Evolutionary conservation across 2,888 invertebrate species (phyloP).

Genomic region (Scaptodrosophila latifasciaeformis): DNA sequence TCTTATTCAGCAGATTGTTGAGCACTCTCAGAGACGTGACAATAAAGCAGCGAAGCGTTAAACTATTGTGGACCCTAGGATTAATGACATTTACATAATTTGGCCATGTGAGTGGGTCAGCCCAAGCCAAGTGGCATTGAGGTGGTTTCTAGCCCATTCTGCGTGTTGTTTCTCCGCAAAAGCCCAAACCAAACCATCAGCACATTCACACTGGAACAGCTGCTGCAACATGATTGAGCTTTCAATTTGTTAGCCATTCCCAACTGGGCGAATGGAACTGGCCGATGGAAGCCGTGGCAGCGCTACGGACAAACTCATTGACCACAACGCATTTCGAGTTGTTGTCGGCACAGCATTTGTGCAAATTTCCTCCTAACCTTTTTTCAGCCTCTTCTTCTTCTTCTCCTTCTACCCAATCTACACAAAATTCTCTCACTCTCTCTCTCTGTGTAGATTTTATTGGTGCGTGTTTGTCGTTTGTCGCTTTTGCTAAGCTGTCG

Average conservation of each 20-base stretch:
- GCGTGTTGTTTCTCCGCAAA: not conserved
- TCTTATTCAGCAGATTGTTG: not conserved
- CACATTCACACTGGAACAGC: slow-evolving; percentile 40
- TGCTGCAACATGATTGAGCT: slow-evolving; percentile 69
- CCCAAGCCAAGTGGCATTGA: not conserved
- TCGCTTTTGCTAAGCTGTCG: slow-evolving; percentile 1
- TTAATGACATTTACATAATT: slow-evolving; percentile 71
- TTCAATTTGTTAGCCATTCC: slow-evolving; percentile 59
- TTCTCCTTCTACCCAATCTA: not conserved
- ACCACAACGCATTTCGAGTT: slow-evolving; percentile 1
- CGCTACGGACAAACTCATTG: not conserved
- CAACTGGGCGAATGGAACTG: no score
- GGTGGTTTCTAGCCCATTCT: no score
- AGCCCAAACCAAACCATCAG: not conserved
- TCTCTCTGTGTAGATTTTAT: not conserved
- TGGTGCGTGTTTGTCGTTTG: not conserved
- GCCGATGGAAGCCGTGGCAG: no score
- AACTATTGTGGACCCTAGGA: slow-evolving; percentile 70
- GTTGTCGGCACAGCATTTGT: not conserved
- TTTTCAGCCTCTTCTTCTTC: not conserved
- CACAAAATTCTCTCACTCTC: not conserved
- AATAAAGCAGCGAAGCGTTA: slow-evolving; percentile 68
- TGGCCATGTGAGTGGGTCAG: slow-evolving; percentile 38
- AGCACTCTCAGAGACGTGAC: slow-evolving; percentile 45
- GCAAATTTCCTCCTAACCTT: not conserved